These are phyloP conservation scores for Ormyrus thymus DNA, from an alignment of 2,888 invertebrate species.

Conservation along the genomic window DNA sequence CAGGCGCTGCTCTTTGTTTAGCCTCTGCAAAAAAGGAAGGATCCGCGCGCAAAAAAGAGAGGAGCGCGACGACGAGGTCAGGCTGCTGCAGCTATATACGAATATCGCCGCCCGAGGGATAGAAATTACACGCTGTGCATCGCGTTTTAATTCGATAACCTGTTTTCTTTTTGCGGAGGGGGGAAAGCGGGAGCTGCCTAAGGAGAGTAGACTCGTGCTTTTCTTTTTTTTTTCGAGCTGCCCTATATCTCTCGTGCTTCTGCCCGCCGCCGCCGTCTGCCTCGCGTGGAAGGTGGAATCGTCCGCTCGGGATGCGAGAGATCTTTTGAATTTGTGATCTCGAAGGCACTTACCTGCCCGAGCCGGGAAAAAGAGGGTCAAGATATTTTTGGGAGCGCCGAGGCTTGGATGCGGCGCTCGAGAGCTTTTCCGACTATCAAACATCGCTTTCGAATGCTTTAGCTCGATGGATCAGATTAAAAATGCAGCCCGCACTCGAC, in stretches of 20 bases:
- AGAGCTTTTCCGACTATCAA: too few relatives aligned
- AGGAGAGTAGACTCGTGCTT: too few relatives aligned
- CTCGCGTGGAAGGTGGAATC: neutral
- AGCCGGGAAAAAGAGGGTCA: too few relatives aligned
- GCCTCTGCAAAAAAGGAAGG: too few relatives aligned
- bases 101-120: conserved; percentile 62
- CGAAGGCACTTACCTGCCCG: neutral
- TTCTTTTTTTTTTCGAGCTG: too few relatives aligned
- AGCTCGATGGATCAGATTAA: too few relatives aligned
- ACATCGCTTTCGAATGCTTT: too few relatives aligned
- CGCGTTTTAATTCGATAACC: conserved; percentile 72
- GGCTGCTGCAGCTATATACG: conserved; percentile 28
- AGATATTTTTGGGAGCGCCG: too few relatives aligned
- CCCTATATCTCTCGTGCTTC: too few relatives aligned
- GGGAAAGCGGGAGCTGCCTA: conserved; percentile 31
- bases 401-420: too few relatives aligned
- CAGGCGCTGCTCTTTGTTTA: too few relatives aligned
- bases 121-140: conserved; percentile 66
- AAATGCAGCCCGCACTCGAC: too few relatives aligned
- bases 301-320: neutral
- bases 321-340: neutral
- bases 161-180: conserved; percentile 66
- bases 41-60: neutral
- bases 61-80: conserved; percentile 11
- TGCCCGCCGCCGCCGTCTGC: neutral